Conservation (phyloP, 2,113 vertebrate species). For the Ptilonorhynchus violaceus region DNA sequence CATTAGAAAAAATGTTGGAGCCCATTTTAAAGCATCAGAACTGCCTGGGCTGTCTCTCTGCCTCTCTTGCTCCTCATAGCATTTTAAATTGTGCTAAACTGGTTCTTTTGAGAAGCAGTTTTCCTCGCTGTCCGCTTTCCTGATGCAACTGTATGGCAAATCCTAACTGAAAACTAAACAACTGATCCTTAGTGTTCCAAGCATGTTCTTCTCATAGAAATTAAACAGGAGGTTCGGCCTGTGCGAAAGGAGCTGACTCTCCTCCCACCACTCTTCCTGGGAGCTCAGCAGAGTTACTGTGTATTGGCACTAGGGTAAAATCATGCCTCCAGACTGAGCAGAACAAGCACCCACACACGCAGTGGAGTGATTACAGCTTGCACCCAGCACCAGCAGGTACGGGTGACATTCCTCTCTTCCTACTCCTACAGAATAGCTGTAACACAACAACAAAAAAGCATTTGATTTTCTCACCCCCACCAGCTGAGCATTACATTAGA, state of each 20-base stretch:
- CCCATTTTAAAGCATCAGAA: not conserved
- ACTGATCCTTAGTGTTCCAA: not conserved
- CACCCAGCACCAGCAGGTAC: not conserved
- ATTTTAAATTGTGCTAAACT: not conserved
- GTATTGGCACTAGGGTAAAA: not conserved
- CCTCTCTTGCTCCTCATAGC: not conserved
- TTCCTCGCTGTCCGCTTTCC: not conserved
- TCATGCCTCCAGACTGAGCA: not conserved
- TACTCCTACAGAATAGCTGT: not conserved
- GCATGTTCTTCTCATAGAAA: not conserved
- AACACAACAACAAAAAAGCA: not conserved
- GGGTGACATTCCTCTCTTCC: constrained; percentile 3
- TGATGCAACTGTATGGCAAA: not conserved
- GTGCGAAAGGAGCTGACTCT: not conserved
- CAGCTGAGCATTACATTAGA: not conserved
- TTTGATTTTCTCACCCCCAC: not conserved
- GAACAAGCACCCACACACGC: not conserved
- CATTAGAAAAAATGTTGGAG: accelerated
- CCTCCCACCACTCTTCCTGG: not conserved
- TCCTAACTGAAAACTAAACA: not conserved
- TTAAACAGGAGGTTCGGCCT: not conserved
- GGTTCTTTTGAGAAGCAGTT: not conserved
- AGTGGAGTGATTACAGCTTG: not conserved
- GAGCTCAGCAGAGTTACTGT: not conserved
- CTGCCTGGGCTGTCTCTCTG: not conserved